phyloP scores from a whole-genome alignment of 2,797 vertebrate genomes.

The Basileuterus tristriatus region DNA sequence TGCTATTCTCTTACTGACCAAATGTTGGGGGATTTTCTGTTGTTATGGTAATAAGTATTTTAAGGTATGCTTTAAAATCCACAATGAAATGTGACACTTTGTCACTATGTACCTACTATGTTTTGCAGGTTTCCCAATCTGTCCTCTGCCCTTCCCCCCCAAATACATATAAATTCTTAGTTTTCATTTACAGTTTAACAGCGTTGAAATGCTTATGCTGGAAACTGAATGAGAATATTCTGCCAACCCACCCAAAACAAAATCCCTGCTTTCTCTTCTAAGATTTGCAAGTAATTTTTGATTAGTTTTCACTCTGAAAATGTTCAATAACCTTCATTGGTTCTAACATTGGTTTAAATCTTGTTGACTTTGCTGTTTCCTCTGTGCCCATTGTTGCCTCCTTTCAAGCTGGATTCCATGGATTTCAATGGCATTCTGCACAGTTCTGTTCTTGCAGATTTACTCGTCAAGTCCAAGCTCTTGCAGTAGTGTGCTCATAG shows the following conservation, averaged over 20 bases:
- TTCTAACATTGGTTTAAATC: not conserved
- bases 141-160: not conserved
- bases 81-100: not conserved
- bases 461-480: not conserved
- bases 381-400: not conserved
- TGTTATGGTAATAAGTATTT: conserved; percentile 5
- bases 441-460: not conserved
- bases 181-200: not conserved
- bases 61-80: not conserved
- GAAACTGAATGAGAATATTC: not conserved
- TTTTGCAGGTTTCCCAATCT: not conserved
- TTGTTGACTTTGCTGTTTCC: not conserved
- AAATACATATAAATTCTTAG: not conserved
- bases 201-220: not conserved
- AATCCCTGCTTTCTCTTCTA: not conserved
- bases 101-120: not conserved
- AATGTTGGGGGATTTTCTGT: not conserved
- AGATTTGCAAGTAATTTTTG: not conserved
- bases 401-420: not conserved
- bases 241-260: not conserved
- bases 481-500: not conserved
- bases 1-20: not conserved
- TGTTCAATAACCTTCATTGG: not conserved
- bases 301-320: not conserved
- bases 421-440: not conserved